Base-by-base conservation (phyloP, 2,113 vertebrate species). In the Dasyornis broadbenti region DNA sequence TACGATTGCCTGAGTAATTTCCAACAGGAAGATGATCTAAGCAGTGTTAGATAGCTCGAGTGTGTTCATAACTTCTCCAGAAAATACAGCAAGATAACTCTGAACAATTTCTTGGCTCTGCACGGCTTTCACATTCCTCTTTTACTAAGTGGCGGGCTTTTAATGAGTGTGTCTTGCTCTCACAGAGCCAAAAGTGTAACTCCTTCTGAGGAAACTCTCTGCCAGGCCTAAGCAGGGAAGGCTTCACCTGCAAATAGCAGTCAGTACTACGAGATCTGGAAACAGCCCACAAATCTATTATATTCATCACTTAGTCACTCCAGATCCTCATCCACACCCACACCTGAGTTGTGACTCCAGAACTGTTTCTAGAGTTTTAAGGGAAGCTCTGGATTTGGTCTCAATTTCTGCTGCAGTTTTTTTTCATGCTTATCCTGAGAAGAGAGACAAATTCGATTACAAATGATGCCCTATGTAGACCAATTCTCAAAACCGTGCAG, bases 1-100 rank as follows among this genome's bases (percentile, higher is more conserved):
- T 86, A 44, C 1, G 2, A 52, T 73, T 90, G 49, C 84, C 79
- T 84, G 83, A 86, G 53, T 88, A 82, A 77, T 95, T 92, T 96
- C 84, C 71, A 89, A 56, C 23, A 70, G 80, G 60, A 90, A 94
- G 61, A 61, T 89, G 60, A 91, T 92, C 93, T 96, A 92, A 93
- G 87, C 26, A 73, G 49, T 64, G n/a, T 84, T 94, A 79, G 72
- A 78, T 90, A 86, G 79, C 85, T 92, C 13, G 27, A 90, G 18
- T 64, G 65, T 45, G 63, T 81, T 94, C 90, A 78, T 88, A 93
- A 80, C 71, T 89, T 91, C 69, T 88, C 61, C 63, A 71, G 53
- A 87, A 91, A 95, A 90, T 65, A 78, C 11, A 72, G 45, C 57
- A 82, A 89, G 86, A 86, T 95, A 92, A 85, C 53, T 57, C n/a